These are phyloP conservation scores for Enteromius treurensis DNA, from an alignment of 2,797 vertebrate genomes.

Conservation along the genomic window DNA sequence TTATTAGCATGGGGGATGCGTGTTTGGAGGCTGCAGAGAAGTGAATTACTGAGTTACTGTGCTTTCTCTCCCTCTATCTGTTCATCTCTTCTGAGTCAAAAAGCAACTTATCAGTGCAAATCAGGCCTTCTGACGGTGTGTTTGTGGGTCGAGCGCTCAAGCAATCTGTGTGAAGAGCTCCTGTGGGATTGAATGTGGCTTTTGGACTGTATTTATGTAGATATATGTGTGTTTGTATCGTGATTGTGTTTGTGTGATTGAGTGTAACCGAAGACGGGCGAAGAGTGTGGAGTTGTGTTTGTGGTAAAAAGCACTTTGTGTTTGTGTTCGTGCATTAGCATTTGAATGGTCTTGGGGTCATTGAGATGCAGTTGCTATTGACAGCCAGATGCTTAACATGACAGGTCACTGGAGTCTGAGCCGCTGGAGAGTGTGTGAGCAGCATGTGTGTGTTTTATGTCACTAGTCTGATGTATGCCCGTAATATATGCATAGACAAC, in stretches of 20 bases:
- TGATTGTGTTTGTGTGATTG: slow-evolving; percentile 25
- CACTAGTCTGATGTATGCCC: neutral
- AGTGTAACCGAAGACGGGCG: neutral
- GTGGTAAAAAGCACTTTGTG: slow-evolving; percentile 30
- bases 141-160: slow-evolving; percentile 1
- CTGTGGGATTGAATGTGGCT: neutral
- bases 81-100: slow-evolving; percentile 30
- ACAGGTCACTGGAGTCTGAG: slow-evolving; percentile 51
- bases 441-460: neutral
- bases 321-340: slow-evolving; percentile 34
- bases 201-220: slow-evolving; percentile 33
- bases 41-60: slow-evolving; percentile 4
- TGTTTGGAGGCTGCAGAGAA: slow-evolving; percentile 28
- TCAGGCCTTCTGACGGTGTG: slow-evolving; percentile 18
- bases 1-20: slow-evolving; percentile 2
- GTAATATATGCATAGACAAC: neutral
- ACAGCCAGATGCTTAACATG: slow-evolving; percentile 64
- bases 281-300: slow-evolving; percentile 28
- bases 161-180: slow-evolving; percentile 24
- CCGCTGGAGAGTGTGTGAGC: neutral
- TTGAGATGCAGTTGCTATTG: slow-evolving; percentile 67
- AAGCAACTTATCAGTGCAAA: slow-evolving; percentile 29
- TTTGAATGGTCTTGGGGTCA: slow-evolving; percentile 46
- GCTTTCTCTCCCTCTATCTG: neutral
- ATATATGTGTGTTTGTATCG: neutral